These are phyloP conservation scores for Bunonema sp. DNA, from an alignment of 2,888 invertebrate species.

Conservation along the genomic window DNA sequence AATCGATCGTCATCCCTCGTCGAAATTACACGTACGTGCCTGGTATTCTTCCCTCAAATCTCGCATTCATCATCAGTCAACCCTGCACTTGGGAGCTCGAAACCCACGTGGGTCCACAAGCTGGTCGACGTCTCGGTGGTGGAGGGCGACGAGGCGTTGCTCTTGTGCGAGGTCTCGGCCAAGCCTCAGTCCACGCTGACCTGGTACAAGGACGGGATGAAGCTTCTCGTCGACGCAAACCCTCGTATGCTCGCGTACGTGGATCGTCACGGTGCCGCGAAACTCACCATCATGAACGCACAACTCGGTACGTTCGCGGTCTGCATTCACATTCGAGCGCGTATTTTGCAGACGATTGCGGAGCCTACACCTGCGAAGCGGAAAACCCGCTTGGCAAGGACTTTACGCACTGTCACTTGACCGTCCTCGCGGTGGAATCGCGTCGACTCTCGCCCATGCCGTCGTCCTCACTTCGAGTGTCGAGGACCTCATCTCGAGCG, in stretches of 20 bases:
- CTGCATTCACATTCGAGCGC: neutral
- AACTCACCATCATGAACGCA: slow-evolving; percentile 36
- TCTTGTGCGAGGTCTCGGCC: slow-evolving; percentile 5
- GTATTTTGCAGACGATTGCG: slow-evolving; percentile 20
- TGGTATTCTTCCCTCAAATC: neutral
- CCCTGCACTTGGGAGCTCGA: no score
- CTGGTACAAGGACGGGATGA: slow-evolving; percentile 39
- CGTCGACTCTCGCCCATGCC: no score
- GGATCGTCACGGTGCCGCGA: slow-evolving; percentile 32
- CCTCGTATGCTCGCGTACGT: slow-evolving; percentile 38
- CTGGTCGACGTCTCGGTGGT: slow-evolving; percentile 28
- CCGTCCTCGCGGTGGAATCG: slow-evolving; percentile 23
- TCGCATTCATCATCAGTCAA: no score
- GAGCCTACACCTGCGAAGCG: slow-evolving; percentile 40
- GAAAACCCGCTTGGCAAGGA: slow-evolving; percentile 34
- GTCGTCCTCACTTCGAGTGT: no score
- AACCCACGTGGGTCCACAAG: slow-evolving; percentile 33
- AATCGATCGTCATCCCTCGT: slow-evolving; percentile 14
- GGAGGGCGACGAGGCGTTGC: slow-evolving; percentile 22
- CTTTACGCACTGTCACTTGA: slow-evolving; percentile 34
- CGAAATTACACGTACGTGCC: slow-evolving; percentile 12
- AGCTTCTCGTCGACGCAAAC: slow-evolving; percentile 32
- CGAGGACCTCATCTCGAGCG: no score
- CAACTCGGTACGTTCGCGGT: slow-evolving; percentile 2
- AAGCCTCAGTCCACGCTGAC: neutral